Evolutionary conservation across 2,797 vertebrate species (phyloP), one percentile per base, ranked within the genome.

Genomic region (Anas capensis): DNA sequence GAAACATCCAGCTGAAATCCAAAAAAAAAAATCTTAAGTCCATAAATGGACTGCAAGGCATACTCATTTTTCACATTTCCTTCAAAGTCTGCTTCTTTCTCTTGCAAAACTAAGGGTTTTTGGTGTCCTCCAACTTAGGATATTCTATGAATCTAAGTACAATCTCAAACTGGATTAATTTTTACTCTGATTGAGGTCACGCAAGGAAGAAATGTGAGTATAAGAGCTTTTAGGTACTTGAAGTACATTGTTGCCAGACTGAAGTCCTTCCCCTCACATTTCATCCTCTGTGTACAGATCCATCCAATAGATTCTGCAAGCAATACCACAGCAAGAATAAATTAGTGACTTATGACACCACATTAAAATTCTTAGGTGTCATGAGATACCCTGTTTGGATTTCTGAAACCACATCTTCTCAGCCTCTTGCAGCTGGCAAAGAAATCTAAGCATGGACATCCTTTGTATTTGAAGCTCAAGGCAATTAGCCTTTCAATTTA

Each of bases 401-500:
- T 95, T 95, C 88, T 92, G 77, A 97, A 96, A 96, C 86, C 75
- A 88, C 85, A 92, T 57, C 53, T 79, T 95, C 84, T 93, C 53
- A 92, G 94, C 82, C 70, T 89, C 88, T 80, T 93, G 48, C 82
- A 93, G 68, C 44, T 93, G 61, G 40, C 61, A 88, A 88, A 95
- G 76, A 96, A 95, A 78, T 95, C 93, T 78, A 82, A 94, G 66
- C 5, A 2, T 57, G 76, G 73, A 90, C 93, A 88, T 90, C 82
- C 58, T 92, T 92, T 93, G 71, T 90, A 91, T 85, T 51, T 69
- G 29, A 95, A 86, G 73, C 81, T 87, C n/a, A 95, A 93, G 84
- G 88, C 95, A 96, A 96, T 94, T 61, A 94, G 64, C 79, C 64
- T 94, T 94, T 95, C 84, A 91, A 73, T 95, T 96, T 94, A 91